phyloP scores from a whole-genome alignment of 1,140 invertebrate genomes.

The Coelopa frigida region DNA sequence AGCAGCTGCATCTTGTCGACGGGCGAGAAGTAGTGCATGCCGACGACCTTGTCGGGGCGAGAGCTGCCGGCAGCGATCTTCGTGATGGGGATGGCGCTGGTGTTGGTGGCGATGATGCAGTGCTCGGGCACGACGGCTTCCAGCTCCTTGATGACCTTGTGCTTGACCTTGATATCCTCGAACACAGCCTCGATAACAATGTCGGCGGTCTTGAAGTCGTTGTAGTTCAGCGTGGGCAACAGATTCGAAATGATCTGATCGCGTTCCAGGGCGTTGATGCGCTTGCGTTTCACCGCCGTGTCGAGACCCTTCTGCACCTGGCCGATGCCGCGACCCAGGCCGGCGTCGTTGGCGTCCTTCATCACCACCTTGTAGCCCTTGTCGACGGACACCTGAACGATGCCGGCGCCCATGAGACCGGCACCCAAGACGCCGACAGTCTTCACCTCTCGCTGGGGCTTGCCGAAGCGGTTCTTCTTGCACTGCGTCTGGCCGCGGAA shows the following conservation, averaged over 20 bases:
- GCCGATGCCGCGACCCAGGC: constrained; percentile 77
- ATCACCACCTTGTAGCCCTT: constrained; percentile 87
- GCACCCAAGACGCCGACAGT: constrained; percentile 87
- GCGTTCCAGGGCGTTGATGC: constrained; percentile 62
- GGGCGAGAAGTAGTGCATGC: constrained; percentile 99
- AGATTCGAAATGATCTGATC: constrained; percentile 76
- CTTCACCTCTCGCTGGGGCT: constrained; percentile 66
- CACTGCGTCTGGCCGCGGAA: constrained; percentile 96
- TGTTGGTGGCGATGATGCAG: constrained; percentile 96
- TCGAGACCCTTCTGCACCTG: constrained; percentile 84
- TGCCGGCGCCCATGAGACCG: constrained; percentile 96
- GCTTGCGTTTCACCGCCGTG: constrained; percentile 74
- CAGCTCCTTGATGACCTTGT: constrained; percentile 94
- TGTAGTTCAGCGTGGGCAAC: constrained; percentile 73
- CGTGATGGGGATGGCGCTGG: constrained; percentile 93
- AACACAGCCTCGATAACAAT: constrained; percentile 99
- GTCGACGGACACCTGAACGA: constrained; percentile 94
- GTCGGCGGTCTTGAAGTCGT: constrained; percentile 81
- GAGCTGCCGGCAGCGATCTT: constrained; percentile 90
- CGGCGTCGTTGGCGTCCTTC: constrained; percentile 81
- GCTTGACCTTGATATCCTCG: constrained; percentile 94
- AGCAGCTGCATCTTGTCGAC: constrained; percentile 99
- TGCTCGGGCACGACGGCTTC: constrained; percentile 80
- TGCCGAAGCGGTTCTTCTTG: constrained; percentile 95
- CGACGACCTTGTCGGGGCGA: constrained; percentile 85